phyloP scores from a whole-genome alignment of 2,113 vertebrate species.

The Onychorhynchus coronatus region DNA sequence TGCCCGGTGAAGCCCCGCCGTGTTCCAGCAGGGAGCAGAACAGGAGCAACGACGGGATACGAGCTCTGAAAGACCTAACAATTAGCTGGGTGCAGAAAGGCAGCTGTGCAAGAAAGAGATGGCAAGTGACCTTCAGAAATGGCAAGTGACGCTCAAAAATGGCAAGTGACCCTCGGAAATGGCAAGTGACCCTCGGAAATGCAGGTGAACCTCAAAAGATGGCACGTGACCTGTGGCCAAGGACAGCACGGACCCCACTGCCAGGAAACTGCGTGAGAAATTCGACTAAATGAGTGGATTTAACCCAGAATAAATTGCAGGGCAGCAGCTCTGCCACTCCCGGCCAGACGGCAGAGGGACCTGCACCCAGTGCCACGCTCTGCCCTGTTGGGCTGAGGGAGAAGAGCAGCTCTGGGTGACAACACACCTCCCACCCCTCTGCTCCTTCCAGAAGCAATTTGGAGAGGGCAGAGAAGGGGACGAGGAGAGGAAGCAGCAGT shows the following conservation, averaged over 20 bases:
- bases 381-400: not conserved
- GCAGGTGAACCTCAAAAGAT: not conserved
- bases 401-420: not conserved
- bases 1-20: not conserved
- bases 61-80: not conserved
- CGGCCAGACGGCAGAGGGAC: not conserved
- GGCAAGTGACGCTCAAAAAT: not conserved
- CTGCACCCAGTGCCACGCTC: fast-evolving
- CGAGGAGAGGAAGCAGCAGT: not conserved
- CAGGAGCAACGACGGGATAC: not conserved
- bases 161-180: not conserved
- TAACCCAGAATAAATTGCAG: not conserved
- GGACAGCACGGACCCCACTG: not conserved
- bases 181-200: not conserved
- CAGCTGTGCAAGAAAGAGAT: not conserved
- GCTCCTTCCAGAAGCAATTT: not conserved
- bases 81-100: not conserved
- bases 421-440: fast-evolving
- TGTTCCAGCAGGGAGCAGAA: not conserved
- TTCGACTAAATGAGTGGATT: fast-evolving
- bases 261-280: not conserved
- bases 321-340: not conserved
- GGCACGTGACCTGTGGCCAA: not conserved
- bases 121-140: not conserved
- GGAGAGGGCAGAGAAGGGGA: not conserved